phyloP scores from a whole-genome alignment of 2,797 vertebrate species.

The Myotis findleyi region DNA sequence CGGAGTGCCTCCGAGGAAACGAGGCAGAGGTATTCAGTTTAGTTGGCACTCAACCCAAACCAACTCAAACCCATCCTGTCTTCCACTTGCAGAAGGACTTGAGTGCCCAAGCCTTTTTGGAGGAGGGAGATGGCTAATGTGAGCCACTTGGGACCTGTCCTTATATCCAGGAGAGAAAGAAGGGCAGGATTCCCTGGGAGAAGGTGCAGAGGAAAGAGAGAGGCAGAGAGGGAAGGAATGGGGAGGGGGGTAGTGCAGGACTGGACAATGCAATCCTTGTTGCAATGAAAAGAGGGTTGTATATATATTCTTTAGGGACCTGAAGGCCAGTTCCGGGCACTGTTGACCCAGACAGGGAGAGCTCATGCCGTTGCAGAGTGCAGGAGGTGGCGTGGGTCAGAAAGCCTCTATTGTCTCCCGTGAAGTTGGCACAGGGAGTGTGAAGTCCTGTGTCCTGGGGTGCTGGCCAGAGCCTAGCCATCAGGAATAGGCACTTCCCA shows the following conservation, averaged over 20 bases:
- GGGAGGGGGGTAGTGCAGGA: no score
- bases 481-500: not conserved
- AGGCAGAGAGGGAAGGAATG: not conserved
- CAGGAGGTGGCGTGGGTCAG: not conserved
- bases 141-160: not conserved
- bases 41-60: not conserved
- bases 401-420: not conserved
- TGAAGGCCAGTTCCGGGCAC: not conserved
- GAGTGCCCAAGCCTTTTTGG: not conserved
- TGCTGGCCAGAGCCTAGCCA: not conserved
- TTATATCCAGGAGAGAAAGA: not conserved
- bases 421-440: not conserved
- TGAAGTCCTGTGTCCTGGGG: not conserved
- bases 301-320: slow-evolving; percentile 24
- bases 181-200: not conserved
- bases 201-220: not conserved
- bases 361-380: not conserved
- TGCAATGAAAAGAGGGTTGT: slow-evolving; percentile 12
- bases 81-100: not conserved
- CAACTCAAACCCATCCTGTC: not conserved
- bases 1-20: not conserved
- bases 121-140: not conserved
- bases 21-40: not conserved
- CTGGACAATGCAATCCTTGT: not conserved
- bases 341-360: not conserved